phyloP scores from a whole-genome alignment of 2,888 invertebrate species.

The Limnephilus lunatus region DNA sequence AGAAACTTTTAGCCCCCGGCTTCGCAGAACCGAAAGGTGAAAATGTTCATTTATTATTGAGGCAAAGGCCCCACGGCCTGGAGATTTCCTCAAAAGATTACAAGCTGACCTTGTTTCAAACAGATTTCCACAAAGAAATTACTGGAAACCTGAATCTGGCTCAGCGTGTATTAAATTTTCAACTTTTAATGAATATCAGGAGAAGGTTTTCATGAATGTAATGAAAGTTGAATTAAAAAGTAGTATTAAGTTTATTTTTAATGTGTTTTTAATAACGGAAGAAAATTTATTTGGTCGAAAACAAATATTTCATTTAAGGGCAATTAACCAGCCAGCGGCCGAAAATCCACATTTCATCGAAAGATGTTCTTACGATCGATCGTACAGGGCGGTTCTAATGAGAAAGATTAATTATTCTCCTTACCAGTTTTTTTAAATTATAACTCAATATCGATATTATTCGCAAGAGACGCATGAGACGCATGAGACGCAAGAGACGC shows the following conservation, averaged over 20 bases:
- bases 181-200: background rate
- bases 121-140: background rate
- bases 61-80: background rate
- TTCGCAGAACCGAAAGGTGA: constrained; percentile 13
- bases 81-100: background rate
- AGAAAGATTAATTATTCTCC: too few relatives aligned
- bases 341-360: too few relatives aligned
- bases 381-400: too few relatives aligned
- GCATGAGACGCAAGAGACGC: too few relatives aligned
- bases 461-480: too few relatives aligned
- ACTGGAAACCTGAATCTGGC: background rate
- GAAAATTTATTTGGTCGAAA: too few relatives aligned
- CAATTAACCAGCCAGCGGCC: too few relatives aligned
- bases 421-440: too few relatives aligned
- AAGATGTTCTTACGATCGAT: too few relatives aligned
- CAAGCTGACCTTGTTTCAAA: constrained; percentile 23
- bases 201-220: background rate
- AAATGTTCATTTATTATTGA: constrained; percentile 44
- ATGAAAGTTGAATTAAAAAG: background rate
- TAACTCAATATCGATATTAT: too few relatives aligned
- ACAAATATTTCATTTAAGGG: too few relatives aligned
- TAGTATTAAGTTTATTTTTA: background rate
- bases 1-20: constrained; percentile 24
- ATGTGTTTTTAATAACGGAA: background rate
- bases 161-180: background rate